Evolutionary conservation across 2,797 vertebrate genomes (phyloP).

Genomic region (Enteromius mattozi): DNA sequence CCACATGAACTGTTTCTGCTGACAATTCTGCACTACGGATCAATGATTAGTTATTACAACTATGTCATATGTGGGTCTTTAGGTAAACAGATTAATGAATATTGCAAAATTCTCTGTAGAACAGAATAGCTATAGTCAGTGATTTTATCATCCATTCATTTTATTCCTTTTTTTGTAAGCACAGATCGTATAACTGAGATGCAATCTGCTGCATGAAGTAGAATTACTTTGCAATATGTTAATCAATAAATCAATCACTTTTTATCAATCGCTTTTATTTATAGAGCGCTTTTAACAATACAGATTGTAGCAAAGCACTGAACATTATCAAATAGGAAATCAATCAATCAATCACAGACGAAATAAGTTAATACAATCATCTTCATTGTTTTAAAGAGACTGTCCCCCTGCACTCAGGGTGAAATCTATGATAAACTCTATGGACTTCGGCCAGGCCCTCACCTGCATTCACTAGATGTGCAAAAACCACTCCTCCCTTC

Average conservation of each 20-base stretch:
- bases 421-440: constrained; percentile 22
- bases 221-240: background rate
- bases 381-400: background rate
- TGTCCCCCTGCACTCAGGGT: background rate
- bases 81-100: background rate
- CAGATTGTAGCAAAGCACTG: too few relatives aligned
- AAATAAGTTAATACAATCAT: constrained; percentile 22
- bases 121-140: background rate
- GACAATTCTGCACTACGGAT: constrained; percentile 5
- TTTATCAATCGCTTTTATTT: too few relatives aligned
- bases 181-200: constrained; percentile 1
- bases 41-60: constrained; percentile 30
- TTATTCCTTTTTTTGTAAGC: background rate
- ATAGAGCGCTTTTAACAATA: too few relatives aligned
- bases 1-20: constrained; percentile 18
- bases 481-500: constrained; percentile 23
- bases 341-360: constrained; percentile 1
- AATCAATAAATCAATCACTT: background rate
- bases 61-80: background rate
- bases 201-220: background rate
- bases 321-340: too few relatives aligned
- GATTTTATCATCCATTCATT: background rate
- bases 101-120: background rate
- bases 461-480: constrained; percentile 15
- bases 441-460: constrained; percentile 23